Evolutionary conservation across 2,797 vertebrate species (phyloP).

Genomic region (Meda fulgida): DNA sequence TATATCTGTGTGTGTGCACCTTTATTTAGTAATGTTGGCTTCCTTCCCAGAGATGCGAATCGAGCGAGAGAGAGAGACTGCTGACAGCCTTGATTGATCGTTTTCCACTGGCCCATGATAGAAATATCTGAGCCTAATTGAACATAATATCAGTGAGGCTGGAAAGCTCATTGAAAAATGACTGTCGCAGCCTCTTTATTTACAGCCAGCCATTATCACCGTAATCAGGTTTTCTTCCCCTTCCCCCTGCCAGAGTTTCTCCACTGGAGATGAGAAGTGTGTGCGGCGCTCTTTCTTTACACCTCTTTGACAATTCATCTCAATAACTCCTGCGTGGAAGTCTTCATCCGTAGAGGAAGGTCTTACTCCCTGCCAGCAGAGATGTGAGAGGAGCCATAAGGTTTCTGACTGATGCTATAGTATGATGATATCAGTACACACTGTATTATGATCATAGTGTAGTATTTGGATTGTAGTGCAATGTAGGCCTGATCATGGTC

Average conservation of each 20-base stretch:
- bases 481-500: neutral
- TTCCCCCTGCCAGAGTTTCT: constrained; percentile 13
- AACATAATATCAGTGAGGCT: constrained; percentile 42
- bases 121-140: constrained; percentile 37
- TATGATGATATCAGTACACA: neutral
- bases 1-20: constrained; percentile 18
- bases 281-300: constrained; percentile 1
- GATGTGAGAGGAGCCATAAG: constrained; percentile 9
- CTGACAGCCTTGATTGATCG: constrained; percentile 44
- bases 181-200: constrained; percentile 32
- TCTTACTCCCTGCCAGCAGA: constrained; percentile 16
- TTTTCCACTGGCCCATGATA: constrained; percentile 35
- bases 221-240: constrained; percentile 38
- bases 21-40: constrained; percentile 33
- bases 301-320: constrained; percentile 34
- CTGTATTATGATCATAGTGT: neutral
- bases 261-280: neutral
- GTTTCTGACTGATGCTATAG: neutral
- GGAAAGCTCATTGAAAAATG: constrained; percentile 40
- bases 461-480: neutral
- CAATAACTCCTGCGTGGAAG: constrained; percentile 15
- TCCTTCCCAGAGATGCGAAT: constrained; percentile 27
- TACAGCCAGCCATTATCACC: constrained; percentile 42
- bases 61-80: neutral
- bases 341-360: constrained; percentile 27